Conservation (phyloP, 37 sponge, comb jelly and placozoan species). For the Ephydatia muelleri region DNA sequence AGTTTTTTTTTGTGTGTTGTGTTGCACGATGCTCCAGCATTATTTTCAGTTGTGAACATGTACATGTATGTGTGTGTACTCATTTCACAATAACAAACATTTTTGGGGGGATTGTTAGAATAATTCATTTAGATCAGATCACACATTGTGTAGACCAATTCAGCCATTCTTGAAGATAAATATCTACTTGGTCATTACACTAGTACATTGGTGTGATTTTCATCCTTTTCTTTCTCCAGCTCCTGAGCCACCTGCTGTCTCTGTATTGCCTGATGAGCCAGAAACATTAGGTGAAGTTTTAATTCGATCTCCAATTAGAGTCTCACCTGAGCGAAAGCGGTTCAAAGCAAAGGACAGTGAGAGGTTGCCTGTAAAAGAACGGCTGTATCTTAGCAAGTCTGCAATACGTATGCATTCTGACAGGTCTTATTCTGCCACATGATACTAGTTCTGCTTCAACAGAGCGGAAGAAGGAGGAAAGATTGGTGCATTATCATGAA, state of each 20-base stretch:
- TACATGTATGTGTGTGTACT: too few relatives aligned
- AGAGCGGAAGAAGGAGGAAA: conserved; percentile 19
- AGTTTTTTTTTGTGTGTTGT: too few relatives aligned
- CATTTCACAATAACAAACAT: too few relatives aligned
- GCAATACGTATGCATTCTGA: conserved; percentile 22
- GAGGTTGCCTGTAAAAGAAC: conserved; percentile 18
- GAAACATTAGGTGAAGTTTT: background rate
- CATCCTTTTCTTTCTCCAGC: background rate
- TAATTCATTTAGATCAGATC: too few relatives aligned
- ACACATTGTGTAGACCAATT: too few relatives aligned
- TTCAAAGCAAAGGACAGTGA: background rate
- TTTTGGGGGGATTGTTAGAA: too few relatives aligned
- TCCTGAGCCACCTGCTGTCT: background rate
- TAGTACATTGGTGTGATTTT: too few relatives aligned
- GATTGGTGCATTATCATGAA: background rate
- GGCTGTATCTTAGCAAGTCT: conserved; percentile 33
- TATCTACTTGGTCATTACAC: too few relatives aligned
- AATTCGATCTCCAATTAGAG: conserved; percentile 32
- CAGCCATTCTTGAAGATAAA: too few relatives aligned
- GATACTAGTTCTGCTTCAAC: background rate
- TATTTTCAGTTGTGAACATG: too few relatives aligned
- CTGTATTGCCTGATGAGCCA: background rate
- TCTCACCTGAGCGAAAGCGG: conserved; percentile 11
- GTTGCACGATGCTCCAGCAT: too few relatives aligned
- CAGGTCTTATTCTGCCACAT: too few relatives aligned